Conservation (phyloP, 2,113 vertebrate species). For the Danionella cerebrum region DNA sequence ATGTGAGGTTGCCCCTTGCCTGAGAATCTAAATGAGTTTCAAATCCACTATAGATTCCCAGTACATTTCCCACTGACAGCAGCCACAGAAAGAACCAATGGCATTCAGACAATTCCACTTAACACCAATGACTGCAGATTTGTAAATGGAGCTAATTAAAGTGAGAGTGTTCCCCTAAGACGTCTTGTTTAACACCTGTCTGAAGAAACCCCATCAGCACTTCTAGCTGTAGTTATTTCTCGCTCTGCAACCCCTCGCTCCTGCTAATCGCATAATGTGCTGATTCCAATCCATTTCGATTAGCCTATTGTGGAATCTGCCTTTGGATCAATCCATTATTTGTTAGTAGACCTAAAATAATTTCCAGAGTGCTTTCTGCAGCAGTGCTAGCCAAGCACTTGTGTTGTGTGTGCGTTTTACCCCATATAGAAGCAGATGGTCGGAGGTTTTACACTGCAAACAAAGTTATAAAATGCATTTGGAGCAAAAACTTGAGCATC, state of each 20-base stretch:
- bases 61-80: neutral
- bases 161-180: conserved; percentile 27
- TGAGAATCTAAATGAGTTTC: neutral
- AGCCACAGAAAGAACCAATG: conserved; percentile 38
- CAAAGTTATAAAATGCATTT: too few relatives aligned
- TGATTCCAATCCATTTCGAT: conserved; percentile 5
- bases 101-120: conserved; percentile 25
- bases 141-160: conserved; percentile 51
- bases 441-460: too few relatives aligned
- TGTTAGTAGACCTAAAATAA: neutral
- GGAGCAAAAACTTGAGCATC: too few relatives aligned
- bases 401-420: too few relatives aligned
- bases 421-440: neutral
- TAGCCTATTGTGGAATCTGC: neutral
- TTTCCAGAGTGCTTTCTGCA: neutral
- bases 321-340: conserved; percentile 7
- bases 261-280: conserved; percentile 11
- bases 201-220: conserved; percentile 8
- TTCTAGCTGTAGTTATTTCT: neutral
- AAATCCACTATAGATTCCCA: neutral
- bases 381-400: neutral
- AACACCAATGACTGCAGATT: conserved; percentile 46
- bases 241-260: neutral
- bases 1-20: too few relatives aligned
- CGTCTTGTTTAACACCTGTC: conserved; percentile 42